Evolutionary conservation across 2,888 invertebrate species (phyloP), one percentile per base, ranked within the genome.

Genomic region (Drosophila birchii): DNA sequence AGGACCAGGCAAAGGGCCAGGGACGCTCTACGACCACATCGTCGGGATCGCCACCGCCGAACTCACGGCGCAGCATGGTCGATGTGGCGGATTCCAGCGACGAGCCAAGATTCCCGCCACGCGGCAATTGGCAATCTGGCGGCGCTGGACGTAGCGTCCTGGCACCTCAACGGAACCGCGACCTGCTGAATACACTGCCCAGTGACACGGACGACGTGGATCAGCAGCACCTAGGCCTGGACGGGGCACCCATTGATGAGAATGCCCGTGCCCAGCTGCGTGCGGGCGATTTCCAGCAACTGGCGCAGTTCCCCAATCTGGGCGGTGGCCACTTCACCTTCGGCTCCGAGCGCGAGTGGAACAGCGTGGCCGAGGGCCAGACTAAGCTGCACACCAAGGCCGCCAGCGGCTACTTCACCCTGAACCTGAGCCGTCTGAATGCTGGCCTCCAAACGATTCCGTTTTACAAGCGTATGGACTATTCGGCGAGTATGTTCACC

Each of bases 281-380:
- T 3, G 92, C 91, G 1, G 91, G 90, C 11, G 92, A 93, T 62
- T 94, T 93, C 71, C 82, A 92, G 54, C 80, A 90, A 55, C 79
- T 94, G 64, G 80, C 91, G 1, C 91, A 92, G 59, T 87, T 91
- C 45, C 91, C 93, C 2, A 80, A 89, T 23, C 88, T 92, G 5
- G 86, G 90, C 20, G 92, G 92, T 29, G 90, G 91, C 0, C 92
- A 93, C 66, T 93, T 94, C 77, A 83, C 90, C 45, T 93, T 93
- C 47, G 92, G 93, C 32, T 91, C 92, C 0, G 94, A 94, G 66
- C 93, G 93, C 72, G 90, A 91, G 57, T 94, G 93, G 93, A 90
- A 87, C 20, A 78, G 62, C 20, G 71, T 78, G 5, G 86, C 85
- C 43, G 87, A 90, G 2, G 91, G 92, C 8, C 82, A 79, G n/a